A percentile compares a stretch with the other conserved stretches of the same genome.
phyloP scores from a whole-genome alignment of 2,888 invertebrate species.

The Poecilus cupreus region DNA sequence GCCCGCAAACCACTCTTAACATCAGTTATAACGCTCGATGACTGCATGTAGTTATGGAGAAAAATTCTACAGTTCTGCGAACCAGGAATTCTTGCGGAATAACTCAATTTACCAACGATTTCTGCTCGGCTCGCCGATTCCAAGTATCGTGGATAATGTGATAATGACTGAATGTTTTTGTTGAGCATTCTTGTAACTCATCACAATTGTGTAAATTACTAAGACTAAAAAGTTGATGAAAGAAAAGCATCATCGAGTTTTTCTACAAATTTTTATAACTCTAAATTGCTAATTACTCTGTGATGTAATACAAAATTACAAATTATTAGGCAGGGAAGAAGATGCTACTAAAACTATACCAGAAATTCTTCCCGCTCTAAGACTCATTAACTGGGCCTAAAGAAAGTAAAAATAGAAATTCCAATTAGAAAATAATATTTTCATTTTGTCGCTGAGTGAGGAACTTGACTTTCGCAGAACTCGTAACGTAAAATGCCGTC shows the following conservation, averaged over 20 bases:
- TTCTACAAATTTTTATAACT: background rate
- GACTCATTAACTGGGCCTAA: no score
- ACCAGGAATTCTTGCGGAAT: slow-evolving; percentile 35
- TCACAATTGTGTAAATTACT: slow-evolving; percentile 39
- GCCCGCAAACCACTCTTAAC: slow-evolving; percentile 14
- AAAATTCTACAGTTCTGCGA: slow-evolving; percentile 31
- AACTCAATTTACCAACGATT: slow-evolving; percentile 29
- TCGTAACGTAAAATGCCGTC: no score
- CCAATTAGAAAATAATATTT: no score
- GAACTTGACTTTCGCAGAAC: no score
- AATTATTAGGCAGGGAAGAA: no score
- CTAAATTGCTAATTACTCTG: background rate
- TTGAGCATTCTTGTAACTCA: slow-evolving; percentile 7
- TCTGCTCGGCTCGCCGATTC: background rate
- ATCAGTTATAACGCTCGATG: slow-evolving; percentile 30
- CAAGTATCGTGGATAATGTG: slow-evolving; percentile 30
- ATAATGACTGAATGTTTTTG: slow-evolving; percentile 40
- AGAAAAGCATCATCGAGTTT: background rate
- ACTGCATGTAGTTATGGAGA: slow-evolving; percentile 25
- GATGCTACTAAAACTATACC: background rate
- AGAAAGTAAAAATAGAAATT: no score
- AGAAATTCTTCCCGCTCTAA: no score
- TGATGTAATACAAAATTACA: background rate
- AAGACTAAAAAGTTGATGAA: slow-evolving; percentile 1
- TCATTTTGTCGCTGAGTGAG: no score